Percentiles rank a stretch among this genome's conserved stretches.
phyloP scores from a whole-genome alignment of 2,797 vertebrate species.

The Pseudomugil tenellus region DNA sequence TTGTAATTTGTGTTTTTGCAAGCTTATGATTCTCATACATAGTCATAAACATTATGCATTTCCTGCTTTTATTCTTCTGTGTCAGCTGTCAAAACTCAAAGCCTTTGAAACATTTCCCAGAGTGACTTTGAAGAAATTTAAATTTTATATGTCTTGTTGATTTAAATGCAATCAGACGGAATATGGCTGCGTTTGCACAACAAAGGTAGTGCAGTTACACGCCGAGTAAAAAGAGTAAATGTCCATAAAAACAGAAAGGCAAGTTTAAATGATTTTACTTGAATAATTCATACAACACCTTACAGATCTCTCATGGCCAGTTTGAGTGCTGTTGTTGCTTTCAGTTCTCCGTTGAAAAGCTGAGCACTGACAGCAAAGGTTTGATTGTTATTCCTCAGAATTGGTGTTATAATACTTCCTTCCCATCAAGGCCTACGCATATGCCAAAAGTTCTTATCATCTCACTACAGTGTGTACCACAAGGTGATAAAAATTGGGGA shows the following conservation, averaged over 20 bases:
- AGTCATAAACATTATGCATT: constrained; percentile 67
- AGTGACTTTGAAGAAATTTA: constrained; percentile 81
- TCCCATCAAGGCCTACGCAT: background rate
- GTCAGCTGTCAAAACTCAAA: constrained; percentile 84
- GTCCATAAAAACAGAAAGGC: constrained; percentile 35
- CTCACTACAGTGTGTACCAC: background rate
- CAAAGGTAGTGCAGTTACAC: constrained; percentile 61
- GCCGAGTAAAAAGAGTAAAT: constrained; percentile 53
- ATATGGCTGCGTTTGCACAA: constrained; percentile 71
- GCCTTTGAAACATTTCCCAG: constrained; percentile 69
- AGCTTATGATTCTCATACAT: constrained; percentile 72
- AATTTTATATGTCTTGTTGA: constrained; percentile 71
- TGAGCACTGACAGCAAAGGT: constrained; percentile 34
- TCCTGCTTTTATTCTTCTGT: constrained; percentile 69
- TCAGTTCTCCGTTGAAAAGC: constrained; percentile 44
- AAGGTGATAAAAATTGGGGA: constrained; percentile 1
- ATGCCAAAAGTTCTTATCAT: constrained; percentile 40
- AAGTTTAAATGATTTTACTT: constrained; percentile 40
- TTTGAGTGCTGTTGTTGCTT: constrained; percentile 26
- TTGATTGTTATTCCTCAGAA: constrained; percentile 51
- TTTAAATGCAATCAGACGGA: constrained; percentile 79
- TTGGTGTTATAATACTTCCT: constrained; percentile 20
- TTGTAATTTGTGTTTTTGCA: constrained; percentile 56
- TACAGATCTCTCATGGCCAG: constrained; percentile 38
- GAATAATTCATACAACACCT: constrained; percentile 70